phyloP scores from a whole-genome alignment of 1,140 invertebrate species.

The Aphis gossypii region DNA sequence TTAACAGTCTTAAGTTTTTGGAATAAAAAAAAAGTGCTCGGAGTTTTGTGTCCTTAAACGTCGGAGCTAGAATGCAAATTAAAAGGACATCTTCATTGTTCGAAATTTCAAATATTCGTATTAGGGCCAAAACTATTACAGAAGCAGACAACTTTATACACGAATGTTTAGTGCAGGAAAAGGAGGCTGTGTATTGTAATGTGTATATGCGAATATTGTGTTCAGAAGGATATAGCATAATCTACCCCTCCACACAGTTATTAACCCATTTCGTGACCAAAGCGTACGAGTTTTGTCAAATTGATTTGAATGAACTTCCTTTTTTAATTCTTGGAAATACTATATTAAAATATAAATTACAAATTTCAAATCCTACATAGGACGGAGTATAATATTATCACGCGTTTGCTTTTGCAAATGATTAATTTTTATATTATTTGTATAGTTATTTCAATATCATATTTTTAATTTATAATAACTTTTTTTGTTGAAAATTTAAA shows the following conservation, averaged over 20 bases:
- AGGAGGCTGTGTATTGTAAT: not conserved
- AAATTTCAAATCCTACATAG: not conserved
- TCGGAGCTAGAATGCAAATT: not conserved
- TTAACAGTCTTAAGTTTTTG: not conserved
- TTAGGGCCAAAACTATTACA: not conserved
- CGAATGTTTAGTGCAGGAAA: not conserved
- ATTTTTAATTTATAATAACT: not conserved
- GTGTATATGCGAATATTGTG: not conserved
- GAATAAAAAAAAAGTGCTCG: not conserved
- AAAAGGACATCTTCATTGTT: conserved; percentile 1
- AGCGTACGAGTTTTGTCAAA: not conserved
- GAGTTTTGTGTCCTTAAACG: not conserved
- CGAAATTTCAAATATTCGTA: conserved; percentile 37
- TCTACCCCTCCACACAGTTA: not conserved
- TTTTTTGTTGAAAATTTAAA: not conserved
- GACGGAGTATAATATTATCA: not conserved
- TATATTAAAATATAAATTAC: not conserved
- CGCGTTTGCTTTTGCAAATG: not conserved
- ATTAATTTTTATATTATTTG: not conserved
- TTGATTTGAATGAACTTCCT: not conserved
- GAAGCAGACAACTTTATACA: conserved; percentile 11
- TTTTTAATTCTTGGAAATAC: not conserved
- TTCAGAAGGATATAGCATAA: not conserved
- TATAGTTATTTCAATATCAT: not conserved
- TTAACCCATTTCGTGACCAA: not conserved